These are phyloP conservation scores for Ormyrus labotus DNA, from an alignment of 2,888 invertebrate species.

Conservation along the genomic window DNA sequence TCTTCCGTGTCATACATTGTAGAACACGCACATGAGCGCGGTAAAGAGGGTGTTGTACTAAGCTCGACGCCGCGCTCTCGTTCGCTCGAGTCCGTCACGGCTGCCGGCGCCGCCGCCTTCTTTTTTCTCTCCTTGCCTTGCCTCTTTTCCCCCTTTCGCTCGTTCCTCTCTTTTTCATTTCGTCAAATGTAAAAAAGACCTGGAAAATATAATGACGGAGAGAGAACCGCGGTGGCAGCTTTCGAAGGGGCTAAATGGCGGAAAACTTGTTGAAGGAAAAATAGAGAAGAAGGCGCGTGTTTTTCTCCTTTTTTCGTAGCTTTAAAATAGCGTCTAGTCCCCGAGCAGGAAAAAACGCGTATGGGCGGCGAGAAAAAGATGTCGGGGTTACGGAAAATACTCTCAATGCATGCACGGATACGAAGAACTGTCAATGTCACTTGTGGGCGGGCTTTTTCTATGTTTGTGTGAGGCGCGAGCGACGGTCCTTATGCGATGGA, in stretches of 20 bases:
- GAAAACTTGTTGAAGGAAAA: constrained; percentile 40
- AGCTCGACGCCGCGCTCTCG: constrained; percentile 38
- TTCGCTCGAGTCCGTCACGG: constrained; percentile 36
- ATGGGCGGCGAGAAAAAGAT: background rate
- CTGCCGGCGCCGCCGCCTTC: constrained; percentile 18
- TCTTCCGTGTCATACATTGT: constrained; percentile 44
- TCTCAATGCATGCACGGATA: constrained; percentile 1
- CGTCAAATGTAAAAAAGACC: constrained; percentile 54
- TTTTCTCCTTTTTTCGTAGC: background rate
- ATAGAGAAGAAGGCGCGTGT: background rate
- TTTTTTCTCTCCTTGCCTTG: background rate
- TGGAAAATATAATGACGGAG: constrained; percentile 51
- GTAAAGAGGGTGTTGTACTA: constrained; percentile 42
- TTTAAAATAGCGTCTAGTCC: background rate
- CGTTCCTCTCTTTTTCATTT: constrained; percentile 48
- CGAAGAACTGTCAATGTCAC: background rate
- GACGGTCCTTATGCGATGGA: background rate
- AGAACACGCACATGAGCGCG: constrained; percentile 30
- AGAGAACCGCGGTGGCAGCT: constrained; percentile 26
- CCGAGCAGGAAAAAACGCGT: constrained; percentile 6
- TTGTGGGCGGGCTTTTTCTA: background rate
- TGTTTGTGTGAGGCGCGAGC: too few relatives aligned
- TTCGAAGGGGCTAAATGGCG: constrained; percentile 42
- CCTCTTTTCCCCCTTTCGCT: constrained; percentile 40
- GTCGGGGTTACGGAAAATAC: background rate